phyloP scores from a whole-genome alignment of 2,797 vertebrate genomes.

The Diplodus puntazzo region DNA sequence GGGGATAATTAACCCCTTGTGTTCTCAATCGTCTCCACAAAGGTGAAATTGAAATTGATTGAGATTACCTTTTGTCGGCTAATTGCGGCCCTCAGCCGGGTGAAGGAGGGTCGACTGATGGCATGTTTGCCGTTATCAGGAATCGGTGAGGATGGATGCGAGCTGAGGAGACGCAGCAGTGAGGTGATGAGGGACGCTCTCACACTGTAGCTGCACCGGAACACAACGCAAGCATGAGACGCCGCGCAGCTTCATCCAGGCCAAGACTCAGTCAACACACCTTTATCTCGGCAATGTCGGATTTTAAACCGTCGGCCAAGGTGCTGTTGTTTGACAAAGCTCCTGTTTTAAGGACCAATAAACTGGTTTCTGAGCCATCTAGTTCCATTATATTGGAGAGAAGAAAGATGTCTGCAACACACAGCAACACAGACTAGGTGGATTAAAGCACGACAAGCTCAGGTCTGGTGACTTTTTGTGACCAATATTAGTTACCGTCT shows the following conservation, averaged over 20 bases:
- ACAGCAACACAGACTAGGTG: too few species aligned
- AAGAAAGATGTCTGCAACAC: too few species aligned
- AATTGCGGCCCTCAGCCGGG: constrained; percentile 62
- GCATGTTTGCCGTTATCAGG: constrained; percentile 31
- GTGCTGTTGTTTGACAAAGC: too few species aligned
- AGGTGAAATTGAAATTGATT: constrained; percentile 80
- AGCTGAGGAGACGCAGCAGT: neutral
- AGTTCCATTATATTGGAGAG: too few species aligned
- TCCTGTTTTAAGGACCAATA: too few species aligned
- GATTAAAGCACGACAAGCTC: too few species aligned
- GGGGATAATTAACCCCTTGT: constrained; percentile 76
- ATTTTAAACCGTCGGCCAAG: too few species aligned
- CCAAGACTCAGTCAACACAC: neutral
- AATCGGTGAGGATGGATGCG: constrained; percentile 21
- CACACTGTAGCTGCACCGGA: neutral
- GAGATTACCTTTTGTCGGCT: constrained; percentile 65
- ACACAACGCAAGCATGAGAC: neutral
- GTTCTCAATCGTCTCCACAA: constrained; percentile 53
- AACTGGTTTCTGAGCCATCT: too few species aligned
- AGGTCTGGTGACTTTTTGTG: too few species aligned
- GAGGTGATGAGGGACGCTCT: constrained; percentile 7
- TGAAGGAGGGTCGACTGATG: constrained; percentile 42
- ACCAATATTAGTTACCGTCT: too few species aligned
- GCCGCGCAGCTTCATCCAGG: neutral
- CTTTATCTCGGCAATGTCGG: too few species aligned